phyloP scores from a whole-genome alignment of 2,113 vertebrate species.

The Cryptoleucopteryx plumbea region DNA sequence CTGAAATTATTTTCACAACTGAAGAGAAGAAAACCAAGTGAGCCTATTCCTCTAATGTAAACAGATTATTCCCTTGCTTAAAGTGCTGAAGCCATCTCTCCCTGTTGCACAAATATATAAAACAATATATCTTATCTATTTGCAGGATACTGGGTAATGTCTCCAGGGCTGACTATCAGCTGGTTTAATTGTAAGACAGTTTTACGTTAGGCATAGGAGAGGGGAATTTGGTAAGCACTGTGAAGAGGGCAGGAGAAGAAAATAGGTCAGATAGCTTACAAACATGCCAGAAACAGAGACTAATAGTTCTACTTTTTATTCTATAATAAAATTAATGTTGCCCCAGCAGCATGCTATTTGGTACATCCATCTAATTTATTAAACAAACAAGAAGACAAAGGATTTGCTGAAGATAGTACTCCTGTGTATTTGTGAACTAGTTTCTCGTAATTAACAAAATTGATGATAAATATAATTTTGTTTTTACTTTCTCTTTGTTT shows the following conservation, averaged over 20 bases:
- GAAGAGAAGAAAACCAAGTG: neutral
- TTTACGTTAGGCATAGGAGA: neutral
- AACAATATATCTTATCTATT: slow-evolving; percentile 31
- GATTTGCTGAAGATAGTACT: slow-evolving; percentile 45
- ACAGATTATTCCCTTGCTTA: neutral
- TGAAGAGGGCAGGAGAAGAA: slow-evolving; percentile 10
- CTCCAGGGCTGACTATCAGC: slow-evolving; percentile 31
- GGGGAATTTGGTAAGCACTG: neutral
- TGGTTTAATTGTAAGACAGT: slow-evolving; percentile 25
- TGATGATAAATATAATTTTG: slow-evolving; percentile 54
- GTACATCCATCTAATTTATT: slow-evolving; percentile 64
- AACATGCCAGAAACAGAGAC: slow-evolving; percentile 56
- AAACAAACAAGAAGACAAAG: slow-evolving; percentile 61
- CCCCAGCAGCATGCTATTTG: slow-evolving; percentile 53
- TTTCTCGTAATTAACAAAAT: slow-evolving; percentile 53
- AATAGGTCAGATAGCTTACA: slow-evolving; percentile 51
- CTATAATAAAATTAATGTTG: slow-evolving; percentile 66
- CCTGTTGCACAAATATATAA: slow-evolving; percentile 11
- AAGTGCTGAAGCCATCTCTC: slow-evolving; percentile 22
- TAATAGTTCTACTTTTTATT: slow-evolving; percentile 52
- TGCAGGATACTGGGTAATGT: neutral
- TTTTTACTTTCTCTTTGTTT: slow-evolving; percentile 36
- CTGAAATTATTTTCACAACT: neutral
- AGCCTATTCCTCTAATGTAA: slow-evolving; percentile 8
- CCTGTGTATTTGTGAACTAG: slow-evolving; percentile 52